These are phyloP conservation scores for Phalacrocorax carbo DNA, from an alignment of 2,113 vertebrate genomes.

Conservation along the genomic window DNA sequence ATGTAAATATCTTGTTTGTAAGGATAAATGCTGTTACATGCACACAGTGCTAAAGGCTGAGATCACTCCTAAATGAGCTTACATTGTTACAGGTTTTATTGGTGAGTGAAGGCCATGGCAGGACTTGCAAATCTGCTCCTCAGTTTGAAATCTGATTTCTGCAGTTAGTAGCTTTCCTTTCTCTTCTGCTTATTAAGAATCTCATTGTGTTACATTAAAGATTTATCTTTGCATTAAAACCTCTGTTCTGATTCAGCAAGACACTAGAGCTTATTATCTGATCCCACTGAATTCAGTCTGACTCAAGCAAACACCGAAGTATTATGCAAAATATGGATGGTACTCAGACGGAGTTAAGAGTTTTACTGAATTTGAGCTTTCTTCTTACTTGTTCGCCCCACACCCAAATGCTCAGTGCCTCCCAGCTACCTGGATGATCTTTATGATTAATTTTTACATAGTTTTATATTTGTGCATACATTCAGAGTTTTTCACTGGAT, in stretches of 20 bases:
- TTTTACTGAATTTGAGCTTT: neutral
- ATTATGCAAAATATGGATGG: neutral
- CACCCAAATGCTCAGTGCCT: neutral
- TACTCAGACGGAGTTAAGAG: neutral
- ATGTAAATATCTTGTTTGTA: neutral
- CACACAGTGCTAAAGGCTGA: neutral
- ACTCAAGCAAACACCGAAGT: neutral
- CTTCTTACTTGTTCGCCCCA: neutral
- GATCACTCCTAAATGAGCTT: neutral
- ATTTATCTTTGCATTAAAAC: constrained; percentile 40
- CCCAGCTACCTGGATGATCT: neutral
- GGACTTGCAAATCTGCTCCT: neutral
- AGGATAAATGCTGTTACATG: neutral
- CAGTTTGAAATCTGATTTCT: constrained; percentile 2
- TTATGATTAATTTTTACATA: neutral
- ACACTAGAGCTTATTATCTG: neutral
- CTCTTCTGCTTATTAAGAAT: neutral
- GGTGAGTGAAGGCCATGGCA: neutral
- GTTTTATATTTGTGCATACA: neutral
- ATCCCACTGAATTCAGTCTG: neutral
- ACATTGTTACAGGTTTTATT: neutral
- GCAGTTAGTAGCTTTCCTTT: neutral
- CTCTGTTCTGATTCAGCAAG: constrained; percentile 10
- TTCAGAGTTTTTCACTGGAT: neutral
- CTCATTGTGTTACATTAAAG: constrained; percentile 11